Evolutionary conservation across 1,140 invertebrate genomes (phyloP).

Genomic region (Diuraphis noxia): DNA sequence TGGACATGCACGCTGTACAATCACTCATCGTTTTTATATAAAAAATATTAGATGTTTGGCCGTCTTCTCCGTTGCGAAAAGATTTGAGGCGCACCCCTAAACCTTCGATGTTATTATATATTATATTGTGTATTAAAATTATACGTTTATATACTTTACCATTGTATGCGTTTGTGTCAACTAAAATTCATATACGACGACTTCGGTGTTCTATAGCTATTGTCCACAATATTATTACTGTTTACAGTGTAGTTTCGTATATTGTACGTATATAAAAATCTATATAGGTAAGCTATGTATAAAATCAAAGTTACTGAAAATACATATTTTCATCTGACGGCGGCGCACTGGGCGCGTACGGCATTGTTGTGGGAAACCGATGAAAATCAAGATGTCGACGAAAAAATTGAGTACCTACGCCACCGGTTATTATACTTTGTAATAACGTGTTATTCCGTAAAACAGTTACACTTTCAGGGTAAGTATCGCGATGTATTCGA

Average conservation of each 20-base stretch:
- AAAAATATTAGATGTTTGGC: neutral
- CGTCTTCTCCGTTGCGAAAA: too few relatives aligned
- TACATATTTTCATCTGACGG: neutral
- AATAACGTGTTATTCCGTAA: neutral
- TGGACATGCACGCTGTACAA: neutral
- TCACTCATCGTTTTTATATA: neutral
- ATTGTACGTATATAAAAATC: neutral
- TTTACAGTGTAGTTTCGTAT: neutral
- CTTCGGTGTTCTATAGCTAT: neutral
- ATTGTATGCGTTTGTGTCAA: neutral
- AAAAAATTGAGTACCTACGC: too few relatives aligned
- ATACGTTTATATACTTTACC: neutral
- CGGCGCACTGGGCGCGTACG: neutral
- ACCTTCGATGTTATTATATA: neutral
- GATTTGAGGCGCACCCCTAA: neutral
- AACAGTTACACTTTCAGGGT: too few relatives aligned
- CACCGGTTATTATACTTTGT: too few relatives aligned
- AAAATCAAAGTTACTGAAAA: neutral
- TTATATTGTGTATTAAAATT: neutral
- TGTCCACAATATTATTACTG: neutral
- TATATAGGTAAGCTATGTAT: too few relatives aligned
- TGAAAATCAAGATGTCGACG: neutral
- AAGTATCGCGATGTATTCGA: neutral
- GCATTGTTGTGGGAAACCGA: neutral
- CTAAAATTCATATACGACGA: neutral